A percentile compares a stretch with the other conserved stretches of the same genome.
phyloP scores from a whole-genome alignment of 1,140 invertebrate species.

The Pseudomyrmex pallidus region DNA sequence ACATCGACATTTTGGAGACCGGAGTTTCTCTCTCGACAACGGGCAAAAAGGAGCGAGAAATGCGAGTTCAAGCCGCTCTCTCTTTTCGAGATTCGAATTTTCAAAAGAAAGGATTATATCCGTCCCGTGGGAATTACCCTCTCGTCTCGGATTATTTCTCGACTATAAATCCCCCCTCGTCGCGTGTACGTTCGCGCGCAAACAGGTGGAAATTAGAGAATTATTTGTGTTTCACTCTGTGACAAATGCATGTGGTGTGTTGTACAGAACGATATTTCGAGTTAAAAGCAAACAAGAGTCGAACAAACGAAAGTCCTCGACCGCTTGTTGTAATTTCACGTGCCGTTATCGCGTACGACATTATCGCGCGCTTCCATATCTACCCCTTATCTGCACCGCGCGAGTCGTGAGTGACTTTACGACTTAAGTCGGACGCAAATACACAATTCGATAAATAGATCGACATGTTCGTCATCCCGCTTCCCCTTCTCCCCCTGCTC shows the following conservation, averaged over 20 bases:
- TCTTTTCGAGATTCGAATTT: slow-evolving; percentile 52
- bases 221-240: slow-evolving; percentile 33
- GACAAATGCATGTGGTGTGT: neutral
- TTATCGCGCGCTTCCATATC: slow-evolving; percentile 68
- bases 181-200: too few species aligned
- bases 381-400: slow-evolving; percentile 50
- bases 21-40: slow-evolving; percentile 71
- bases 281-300: slow-evolving; percentile 41
- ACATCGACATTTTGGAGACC: slow-evolving; percentile 63
- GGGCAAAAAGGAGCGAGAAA: slow-evolving; percentile 20
- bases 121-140: neutral
- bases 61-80: slow-evolving; percentile 28
- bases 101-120: slow-evolving; percentile 33
- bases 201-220: too few species aligned
- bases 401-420: slow-evolving; percentile 38
- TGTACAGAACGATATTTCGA: slow-evolving; percentile 48
- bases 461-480: slow-evolving; percentile 41
- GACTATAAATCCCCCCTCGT: too few species aligned
- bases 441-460: slow-evolving; percentile 66
- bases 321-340: slow-evolving; percentile 42
- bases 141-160: neutral
- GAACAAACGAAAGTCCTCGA: slow-evolving; percentile 37
- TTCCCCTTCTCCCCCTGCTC: neutral
- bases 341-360: slow-evolving; percentile 64
- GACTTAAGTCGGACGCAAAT: slow-evolving; percentile 66